Evolutionary conservation across 2,113 vertebrate genomes (phyloP).

Genomic region (Lophochroa leadbeateri): DNA sequence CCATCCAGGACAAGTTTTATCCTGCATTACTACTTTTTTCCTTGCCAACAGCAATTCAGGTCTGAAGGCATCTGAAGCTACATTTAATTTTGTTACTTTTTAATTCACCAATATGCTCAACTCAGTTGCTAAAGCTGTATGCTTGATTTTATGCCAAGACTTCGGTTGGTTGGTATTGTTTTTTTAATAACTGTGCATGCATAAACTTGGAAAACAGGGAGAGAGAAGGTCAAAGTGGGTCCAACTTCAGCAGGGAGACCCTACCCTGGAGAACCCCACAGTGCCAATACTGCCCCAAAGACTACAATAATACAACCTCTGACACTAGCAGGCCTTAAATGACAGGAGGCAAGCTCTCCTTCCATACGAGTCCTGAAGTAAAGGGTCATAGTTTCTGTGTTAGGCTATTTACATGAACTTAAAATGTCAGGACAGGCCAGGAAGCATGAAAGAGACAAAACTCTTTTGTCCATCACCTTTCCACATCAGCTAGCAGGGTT

Average conservation of each 20-base stretch:
- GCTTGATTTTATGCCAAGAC: background rate
- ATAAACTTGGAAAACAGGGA: background rate
- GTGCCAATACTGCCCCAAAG: background rate
- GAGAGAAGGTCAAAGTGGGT: background rate
- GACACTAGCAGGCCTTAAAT: background rate
- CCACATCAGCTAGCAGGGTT: background rate
- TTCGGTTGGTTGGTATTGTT: background rate
- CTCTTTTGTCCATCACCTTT: background rate
- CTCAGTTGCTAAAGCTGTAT: background rate
- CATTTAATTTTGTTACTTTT: background rate
- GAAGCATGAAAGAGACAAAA: background rate
- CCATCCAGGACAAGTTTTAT: background rate
- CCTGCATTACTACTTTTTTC: accelerated
- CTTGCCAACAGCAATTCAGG: background rate
- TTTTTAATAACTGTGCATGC: background rate
- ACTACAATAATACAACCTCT: background rate
- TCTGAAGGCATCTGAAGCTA: background rate
- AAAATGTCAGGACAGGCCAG: background rate
- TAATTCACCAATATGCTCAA: background rate
- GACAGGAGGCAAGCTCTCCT: background rate
- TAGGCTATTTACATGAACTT: accelerated
- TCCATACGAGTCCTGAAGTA: background rate
- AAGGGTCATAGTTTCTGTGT: background rate
- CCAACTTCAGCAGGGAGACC: background rate
- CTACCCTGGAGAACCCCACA: accelerated